phyloP scores from a whole-genome alignment of 2,797 vertebrate genomes.

The Simalia tracyae region DNA sequence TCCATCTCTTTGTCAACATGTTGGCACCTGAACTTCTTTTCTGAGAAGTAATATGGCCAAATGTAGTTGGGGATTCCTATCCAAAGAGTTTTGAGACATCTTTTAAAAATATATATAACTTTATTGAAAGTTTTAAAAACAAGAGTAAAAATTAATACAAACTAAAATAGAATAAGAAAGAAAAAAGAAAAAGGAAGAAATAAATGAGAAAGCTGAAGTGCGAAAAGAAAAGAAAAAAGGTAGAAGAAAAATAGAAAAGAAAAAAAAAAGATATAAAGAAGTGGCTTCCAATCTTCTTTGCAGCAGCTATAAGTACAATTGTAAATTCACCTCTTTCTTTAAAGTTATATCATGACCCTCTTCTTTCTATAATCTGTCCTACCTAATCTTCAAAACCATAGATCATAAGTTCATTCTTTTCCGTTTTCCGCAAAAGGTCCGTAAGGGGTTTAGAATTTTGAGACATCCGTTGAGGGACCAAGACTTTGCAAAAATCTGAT shows the following conservation, averaged over 20 bases:
- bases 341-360: neutral
- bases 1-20: neutral
- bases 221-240: neutral
- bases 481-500: neutral
- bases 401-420: neutral
- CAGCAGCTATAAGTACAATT: neutral
- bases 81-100: neutral
- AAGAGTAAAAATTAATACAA: neutral
- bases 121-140: neutral
- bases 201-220: neutral
- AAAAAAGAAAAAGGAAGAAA: neutral
- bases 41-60: neutral
- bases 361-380: neutral
- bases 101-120: neutral
- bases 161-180: neutral
- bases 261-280: neutral
- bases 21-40: neutral
- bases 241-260: neutral
- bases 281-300: neutral
- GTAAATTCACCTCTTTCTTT: neutral
- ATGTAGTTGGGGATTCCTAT: neutral
- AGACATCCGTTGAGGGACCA: neutral
- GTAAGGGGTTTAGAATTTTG: neutral
- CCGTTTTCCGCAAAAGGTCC: neutral
- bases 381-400: neutral